These are phyloP conservation scores for Zaprionus vittiger DNA, from an alignment of 1,140 invertebrate species.

Conservation along the genomic window DNA sequence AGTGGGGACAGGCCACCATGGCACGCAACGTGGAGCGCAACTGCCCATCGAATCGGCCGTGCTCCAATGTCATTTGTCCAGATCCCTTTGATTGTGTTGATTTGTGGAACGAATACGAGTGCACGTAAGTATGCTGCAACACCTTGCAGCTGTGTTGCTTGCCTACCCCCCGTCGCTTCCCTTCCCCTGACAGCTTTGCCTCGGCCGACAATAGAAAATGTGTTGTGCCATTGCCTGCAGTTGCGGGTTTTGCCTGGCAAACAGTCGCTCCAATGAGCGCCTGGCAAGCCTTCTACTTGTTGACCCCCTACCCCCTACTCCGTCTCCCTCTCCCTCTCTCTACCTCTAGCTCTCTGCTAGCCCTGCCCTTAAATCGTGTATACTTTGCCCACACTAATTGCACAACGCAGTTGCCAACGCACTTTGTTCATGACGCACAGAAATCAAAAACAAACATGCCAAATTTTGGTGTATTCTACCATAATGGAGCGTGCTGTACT, in stretches of 20 bases:
- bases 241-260: slow-evolving; percentile 1
- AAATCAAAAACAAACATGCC: slow-evolving; percentile 5
- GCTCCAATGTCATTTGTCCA: slow-evolving; percentile 87
- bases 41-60: slow-evolving; percentile 88
- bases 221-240: slow-evolving; percentile 3
- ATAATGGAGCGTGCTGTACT: background rate
- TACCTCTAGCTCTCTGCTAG: background rate
- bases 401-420: background rate
- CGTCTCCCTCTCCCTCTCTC: background rate
- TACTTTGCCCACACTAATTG: slow-evolving; percentile 7
- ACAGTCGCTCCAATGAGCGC: background rate
- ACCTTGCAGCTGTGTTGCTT: background rate
- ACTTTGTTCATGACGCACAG: background rate
- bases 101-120: slow-evolving; percentile 89
- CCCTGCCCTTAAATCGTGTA: background rate
- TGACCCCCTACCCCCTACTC: no score
- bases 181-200: background rate
- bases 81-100: slow-evolving; percentile 88
- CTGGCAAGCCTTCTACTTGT: background rate
- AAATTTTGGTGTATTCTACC: background rate
- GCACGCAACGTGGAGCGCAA: slow-evolving; percentile 85
- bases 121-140: slow-evolving; percentile 86
- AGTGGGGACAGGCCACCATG: slow-evolving; percentile 88
- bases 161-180: background rate
- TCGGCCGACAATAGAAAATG: background rate